A percentile compares a stretch with the other conserved stretches of the same genome.
Evolutionary conservation across 1,140 invertebrate genomes (phyloP).

Genomic region (Ips nitidus): DNA sequence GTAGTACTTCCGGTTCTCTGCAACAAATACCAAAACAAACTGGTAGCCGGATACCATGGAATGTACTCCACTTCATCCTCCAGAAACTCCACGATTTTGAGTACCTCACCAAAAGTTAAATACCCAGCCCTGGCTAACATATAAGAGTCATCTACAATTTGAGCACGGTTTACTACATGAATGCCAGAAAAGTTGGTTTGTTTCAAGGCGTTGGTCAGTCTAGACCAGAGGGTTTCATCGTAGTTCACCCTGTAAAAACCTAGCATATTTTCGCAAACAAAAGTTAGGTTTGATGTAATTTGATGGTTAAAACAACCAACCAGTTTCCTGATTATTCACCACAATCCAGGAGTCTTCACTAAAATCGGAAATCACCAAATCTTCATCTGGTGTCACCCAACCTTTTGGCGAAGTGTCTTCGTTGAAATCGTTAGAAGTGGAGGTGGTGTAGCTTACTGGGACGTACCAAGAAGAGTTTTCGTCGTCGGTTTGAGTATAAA

Average conservation of each 20-base stretch:
- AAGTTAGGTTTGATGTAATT: too few relatives aligned
- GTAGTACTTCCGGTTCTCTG: constrained; percentile 3
- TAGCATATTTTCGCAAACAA: constrained; percentile 42
- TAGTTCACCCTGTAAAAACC: constrained; percentile 83
- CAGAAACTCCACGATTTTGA: constrained; percentile 62
- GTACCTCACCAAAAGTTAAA: constrained; percentile 54
- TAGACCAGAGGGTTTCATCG: constrained; percentile 66
- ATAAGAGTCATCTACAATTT: constrained; percentile 78
- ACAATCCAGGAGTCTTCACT: constrained; percentile 64
- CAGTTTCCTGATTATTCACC: constrained; percentile 67
- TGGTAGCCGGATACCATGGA: constrained; percentile 64
- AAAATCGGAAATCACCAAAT: constrained; percentile 2
- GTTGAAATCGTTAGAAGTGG: constrained; percentile 37
- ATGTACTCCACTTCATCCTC: constrained; percentile 62
- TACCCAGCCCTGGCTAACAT: constrained; percentile 57
- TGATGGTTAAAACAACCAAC: constrained; percentile 46
- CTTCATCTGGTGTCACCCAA: constrained; percentile 47
- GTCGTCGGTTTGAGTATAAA: constrained; percentile 7
- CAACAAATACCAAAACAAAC: constrained; percentile 38
- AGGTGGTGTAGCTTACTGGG: constrained; percentile 62
- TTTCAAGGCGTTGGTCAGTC: constrained; percentile 58
- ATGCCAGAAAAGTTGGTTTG: constrained; percentile 58
- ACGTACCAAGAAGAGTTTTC: constrained; percentile 56
- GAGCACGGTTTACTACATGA: constrained; percentile 72
- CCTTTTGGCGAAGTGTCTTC: constrained; percentile 54